Conservation (phyloP, 2,113 vertebrate species). For the Fulmarus glacialis region DNA sequence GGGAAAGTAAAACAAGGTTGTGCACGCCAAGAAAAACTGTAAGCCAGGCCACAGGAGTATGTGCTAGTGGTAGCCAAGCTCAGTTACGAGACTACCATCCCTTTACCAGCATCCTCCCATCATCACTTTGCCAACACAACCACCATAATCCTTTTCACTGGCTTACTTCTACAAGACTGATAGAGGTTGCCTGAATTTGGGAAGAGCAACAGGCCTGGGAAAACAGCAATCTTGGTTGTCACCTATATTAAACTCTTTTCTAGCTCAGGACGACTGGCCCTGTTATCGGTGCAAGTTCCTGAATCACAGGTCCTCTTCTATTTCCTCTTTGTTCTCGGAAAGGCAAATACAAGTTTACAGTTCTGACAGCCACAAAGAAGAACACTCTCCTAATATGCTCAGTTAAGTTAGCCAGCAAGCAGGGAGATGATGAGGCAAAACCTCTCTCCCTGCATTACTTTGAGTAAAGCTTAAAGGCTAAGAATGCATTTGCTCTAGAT, state of each 20-base stretch:
- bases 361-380: not conserved
- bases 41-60: not conserved
- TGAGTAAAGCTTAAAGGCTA: not conserved
- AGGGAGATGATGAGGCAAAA: not conserved
- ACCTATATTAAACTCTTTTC: not conserved
- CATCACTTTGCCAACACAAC: not conserved
- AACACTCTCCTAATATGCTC: not conserved
- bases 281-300: not conserved
- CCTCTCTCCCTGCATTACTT: not conserved
- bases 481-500: not conserved
- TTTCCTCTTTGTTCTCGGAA: not conserved
- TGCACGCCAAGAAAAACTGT: not conserved
- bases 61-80: not conserved
- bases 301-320: not conserved
- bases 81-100: accelerated
- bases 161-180: not conserved
- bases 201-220: not conserved
- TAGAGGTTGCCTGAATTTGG: not conserved
- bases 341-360: not conserved
- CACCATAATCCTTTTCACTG: not conserved
- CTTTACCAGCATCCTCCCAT: not conserved
- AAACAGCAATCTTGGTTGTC: not conserved
- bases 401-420: not conserved
- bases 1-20: not conserved
- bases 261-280: accelerated